phyloP scores from a whole-genome alignment of 2,888 invertebrate genomes.

The Spisula subtruncata region DNA sequence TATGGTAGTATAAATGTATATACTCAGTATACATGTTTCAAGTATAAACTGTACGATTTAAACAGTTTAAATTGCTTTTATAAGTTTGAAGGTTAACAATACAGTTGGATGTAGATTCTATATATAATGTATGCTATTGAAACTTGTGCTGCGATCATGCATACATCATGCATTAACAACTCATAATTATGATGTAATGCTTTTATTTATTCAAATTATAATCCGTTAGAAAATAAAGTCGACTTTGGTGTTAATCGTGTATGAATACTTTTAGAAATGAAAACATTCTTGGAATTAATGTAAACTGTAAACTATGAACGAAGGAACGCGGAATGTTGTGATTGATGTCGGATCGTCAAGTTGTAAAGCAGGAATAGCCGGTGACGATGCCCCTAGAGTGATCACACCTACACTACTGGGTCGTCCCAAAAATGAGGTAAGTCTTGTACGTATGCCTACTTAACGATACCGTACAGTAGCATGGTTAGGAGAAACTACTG shows the following conservation, averaged over 20 bases:
- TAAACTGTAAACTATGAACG: background rate
- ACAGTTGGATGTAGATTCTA: background rate
- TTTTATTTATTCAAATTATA: background rate
- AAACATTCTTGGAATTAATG: too few relatives aligned
- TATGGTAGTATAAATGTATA: conserved; percentile 3
- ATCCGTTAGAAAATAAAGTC: too few relatives aligned
- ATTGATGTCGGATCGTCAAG: background rate
- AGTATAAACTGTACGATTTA: background rate
- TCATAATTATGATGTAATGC: too few relatives aligned
- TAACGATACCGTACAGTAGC: too few relatives aligned
- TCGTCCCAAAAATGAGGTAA: background rate
- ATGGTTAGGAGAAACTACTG: too few relatives aligned
- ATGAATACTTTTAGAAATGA: too few relatives aligned
- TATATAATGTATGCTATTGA: too few relatives aligned
- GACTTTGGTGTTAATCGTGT: too few relatives aligned
- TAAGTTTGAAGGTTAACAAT: background rate
- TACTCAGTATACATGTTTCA: conserved; percentile 11
- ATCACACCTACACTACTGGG: background rate
- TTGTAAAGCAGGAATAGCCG: conserved; percentile 9
- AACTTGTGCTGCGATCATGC: too few relatives aligned
- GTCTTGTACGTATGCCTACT: too few relatives aligned
- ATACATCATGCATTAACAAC: too few relatives aligned
- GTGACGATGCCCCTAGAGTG: background rate
- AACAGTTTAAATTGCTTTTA: background rate
- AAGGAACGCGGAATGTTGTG: background rate